Conservation (phyloP, 2,797 vertebrate species). For the Adelosebastes latens region DNA sequence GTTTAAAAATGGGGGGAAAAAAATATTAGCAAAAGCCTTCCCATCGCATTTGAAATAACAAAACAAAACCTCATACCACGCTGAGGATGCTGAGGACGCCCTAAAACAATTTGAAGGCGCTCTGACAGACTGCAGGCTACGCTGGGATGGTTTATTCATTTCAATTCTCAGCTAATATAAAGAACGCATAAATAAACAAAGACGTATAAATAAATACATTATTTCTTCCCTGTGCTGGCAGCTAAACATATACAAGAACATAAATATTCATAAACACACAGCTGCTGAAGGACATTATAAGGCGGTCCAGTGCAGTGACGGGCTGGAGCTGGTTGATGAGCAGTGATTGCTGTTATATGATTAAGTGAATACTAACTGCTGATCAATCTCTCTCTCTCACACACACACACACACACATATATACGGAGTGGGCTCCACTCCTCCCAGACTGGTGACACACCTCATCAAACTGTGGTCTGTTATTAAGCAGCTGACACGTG, state of each 20-base stretch:
- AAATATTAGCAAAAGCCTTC: not conserved
- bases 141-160: constrained; percentile 22
- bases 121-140: constrained; percentile 8
- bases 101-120: not conserved
- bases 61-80: not conserved
- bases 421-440: constrained; percentile 1
- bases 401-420: constrained; percentile 6
- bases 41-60: not conserved
- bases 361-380: constrained; percentile 44
- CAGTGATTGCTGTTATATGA: constrained; percentile 32
- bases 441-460: constrained; percentile 52
- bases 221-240: constrained; percentile 5
- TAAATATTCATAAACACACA: constrained; percentile 47
- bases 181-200: constrained; percentile 38
- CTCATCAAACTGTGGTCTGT: constrained; percentile 50
- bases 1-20: not conserved
- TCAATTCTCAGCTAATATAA: constrained; percentile 14
- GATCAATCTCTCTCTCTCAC: not conserved
- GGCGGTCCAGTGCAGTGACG: not conserved
- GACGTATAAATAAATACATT: constrained; percentile 39
- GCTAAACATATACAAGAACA: constrained; percentile 1
- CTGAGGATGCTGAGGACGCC: not conserved
- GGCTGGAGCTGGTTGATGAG: constrained; percentile 15
- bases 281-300: constrained; percentile 27
- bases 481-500: constrained; percentile 44